phyloP scores from a whole-genome alignment of 53 echinoderm and acorn worm genomes.

The Apostichopus leukothele region DNA sequence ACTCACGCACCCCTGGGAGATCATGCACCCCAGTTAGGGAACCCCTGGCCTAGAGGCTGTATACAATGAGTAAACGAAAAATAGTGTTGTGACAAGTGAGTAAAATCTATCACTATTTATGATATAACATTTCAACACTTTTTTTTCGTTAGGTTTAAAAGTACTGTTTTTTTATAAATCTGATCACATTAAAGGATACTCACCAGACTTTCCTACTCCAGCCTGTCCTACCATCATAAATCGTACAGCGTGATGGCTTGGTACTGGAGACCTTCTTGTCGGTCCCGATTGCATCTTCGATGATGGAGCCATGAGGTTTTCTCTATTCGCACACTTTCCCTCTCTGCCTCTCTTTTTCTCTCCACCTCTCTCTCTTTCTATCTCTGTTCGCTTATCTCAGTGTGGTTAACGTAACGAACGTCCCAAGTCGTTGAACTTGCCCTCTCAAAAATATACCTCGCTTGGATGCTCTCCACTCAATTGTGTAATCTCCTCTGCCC shows the following conservation, averaged over 20 bases:
- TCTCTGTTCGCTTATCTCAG: not conserved
- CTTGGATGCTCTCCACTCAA: too few species aligned
- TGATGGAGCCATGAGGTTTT: slow-evolving; percentile 27
- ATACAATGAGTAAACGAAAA: too few species aligned
- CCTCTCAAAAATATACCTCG: not conserved
- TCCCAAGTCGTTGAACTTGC: not conserved
- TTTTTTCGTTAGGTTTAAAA: too few species aligned
- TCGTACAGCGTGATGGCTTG: slow-evolving; percentile 68
- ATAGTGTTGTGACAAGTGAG: too few species aligned
- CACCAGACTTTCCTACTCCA: slow-evolving; percentile 86
- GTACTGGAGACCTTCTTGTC: slow-evolving; percentile 58
- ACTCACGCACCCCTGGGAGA: too few species aligned
- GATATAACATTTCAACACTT: too few species aligned
- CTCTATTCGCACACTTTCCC: not conserved
- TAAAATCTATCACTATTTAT: too few species aligned
- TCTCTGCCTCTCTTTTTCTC: not conserved
- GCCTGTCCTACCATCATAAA: slow-evolving; percentile 79
- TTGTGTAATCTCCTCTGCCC: too few species aligned
- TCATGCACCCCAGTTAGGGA: too few species aligned
- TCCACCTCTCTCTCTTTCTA: too few species aligned
- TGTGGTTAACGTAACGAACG: not conserved
- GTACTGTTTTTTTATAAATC: not conserved
- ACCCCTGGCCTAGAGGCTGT: too few species aligned
- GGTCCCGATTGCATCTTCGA: slow-evolving; percentile 51
- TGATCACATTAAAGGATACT: slow-evolving; percentile 12